These are phyloP conservation scores for Rotaria magnacalcarata DNA, from an alignment of 2,888 invertebrate genomes.

Conservation along the genomic window DNA sequence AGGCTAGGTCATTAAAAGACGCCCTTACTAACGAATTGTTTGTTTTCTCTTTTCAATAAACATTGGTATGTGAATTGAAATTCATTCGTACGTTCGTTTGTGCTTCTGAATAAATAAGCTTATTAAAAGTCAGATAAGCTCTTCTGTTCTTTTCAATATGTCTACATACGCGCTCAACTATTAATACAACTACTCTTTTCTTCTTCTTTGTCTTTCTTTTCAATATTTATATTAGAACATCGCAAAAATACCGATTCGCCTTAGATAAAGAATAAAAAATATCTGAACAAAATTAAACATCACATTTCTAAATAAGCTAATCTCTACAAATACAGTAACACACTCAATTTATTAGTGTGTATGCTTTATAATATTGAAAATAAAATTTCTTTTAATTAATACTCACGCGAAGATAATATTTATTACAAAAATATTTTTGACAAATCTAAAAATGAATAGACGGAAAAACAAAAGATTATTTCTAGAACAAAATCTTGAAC, in stretches of 20 bases:
- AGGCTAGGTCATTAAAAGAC: background rate
- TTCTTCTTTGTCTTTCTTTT: background rate
- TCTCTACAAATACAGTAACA: background rate
- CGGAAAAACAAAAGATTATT: background rate
- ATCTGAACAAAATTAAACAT: background rate
- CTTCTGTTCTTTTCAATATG: constrained; percentile 9
- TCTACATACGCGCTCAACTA: background rate
- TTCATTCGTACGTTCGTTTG: background rate
- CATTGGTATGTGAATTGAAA: constrained; percentile 7
- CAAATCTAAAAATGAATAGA: constrained; percentile 39
- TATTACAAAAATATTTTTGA: constrained; percentile 46
- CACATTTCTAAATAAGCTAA: background rate
- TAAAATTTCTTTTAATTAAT: background rate
- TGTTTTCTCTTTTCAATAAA: constrained; percentile 17
- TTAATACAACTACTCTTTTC: background rate
- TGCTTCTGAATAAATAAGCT: constrained; percentile 35
- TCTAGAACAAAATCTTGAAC: background rate
- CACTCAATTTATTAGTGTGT: too few relatives aligned
- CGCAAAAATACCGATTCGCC: background rate
- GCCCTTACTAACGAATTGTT: constrained; percentile 15
- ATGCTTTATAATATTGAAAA: too few relatives aligned
- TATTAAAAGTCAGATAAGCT: constrained; percentile 38
- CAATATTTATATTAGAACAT: constrained; percentile 34
- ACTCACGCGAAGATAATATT: constrained; percentile 43
- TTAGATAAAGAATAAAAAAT: constrained; percentile 11